Conservation (phyloP, 2,797 vertebrate species). For the Gymnothorax reevesii region DNA sequence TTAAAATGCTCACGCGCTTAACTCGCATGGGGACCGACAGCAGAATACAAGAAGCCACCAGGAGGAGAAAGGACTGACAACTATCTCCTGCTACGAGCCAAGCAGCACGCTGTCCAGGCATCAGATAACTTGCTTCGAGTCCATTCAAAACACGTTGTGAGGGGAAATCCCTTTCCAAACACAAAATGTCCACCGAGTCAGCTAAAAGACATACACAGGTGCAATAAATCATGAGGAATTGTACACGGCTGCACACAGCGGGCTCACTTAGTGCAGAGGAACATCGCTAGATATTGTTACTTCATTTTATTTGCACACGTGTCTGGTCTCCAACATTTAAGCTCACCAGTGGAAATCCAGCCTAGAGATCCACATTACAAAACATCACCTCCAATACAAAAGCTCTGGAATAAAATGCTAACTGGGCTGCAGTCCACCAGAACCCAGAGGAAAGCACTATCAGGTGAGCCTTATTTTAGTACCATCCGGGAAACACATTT, state of each 20-base stretch:
- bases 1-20: neutral
- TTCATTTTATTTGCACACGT: neutral
- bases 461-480: neutral
- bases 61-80: neutral
- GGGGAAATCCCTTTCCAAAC: neutral
- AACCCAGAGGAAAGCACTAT: neutral
- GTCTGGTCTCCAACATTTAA: neutral
- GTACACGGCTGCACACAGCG: neutral
- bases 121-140: neutral
- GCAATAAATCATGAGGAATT: neutral
- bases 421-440: neutral
- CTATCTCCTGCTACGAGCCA: neutral
- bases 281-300: neutral
- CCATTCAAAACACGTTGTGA: neutral
- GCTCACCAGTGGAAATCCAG: neutral
- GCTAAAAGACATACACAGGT: neutral
- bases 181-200: neutral
- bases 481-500: neutral
- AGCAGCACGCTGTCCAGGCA: neutral
- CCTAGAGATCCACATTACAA: neutral
- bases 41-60: neutral
- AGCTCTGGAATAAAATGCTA: slow-evolving; percentile 5
- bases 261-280: neutral
- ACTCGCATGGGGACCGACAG: neutral
- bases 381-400: neutral